Evolutionary conservation across 2,113 vertebrate species (phyloP).

Genomic region (Vimba vimba): DNA sequence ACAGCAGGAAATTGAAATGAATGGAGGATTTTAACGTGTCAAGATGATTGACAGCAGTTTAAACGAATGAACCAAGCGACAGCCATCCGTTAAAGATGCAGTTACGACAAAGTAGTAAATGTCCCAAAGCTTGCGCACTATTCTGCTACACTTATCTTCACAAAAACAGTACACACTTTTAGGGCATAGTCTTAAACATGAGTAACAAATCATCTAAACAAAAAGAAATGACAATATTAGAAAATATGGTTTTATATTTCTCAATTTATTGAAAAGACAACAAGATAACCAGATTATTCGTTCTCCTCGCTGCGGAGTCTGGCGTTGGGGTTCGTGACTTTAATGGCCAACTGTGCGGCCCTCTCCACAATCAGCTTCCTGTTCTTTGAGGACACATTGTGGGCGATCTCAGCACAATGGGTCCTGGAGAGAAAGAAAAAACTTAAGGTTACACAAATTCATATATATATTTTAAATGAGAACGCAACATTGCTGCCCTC

Average conservation of each 20-base stretch:
- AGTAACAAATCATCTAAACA: too few relatives aligned
- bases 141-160: too few relatives aligned
- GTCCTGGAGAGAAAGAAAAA: conserved; percentile 76
- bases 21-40: too few relatives aligned
- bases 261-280: conserved; percentile 78
- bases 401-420: conserved; percentile 95
- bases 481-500: not conserved
- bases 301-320: conserved; percentile 98
- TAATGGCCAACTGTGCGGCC: conserved; percentile 96
- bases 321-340: conserved; percentile 97
- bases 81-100: too few relatives aligned
- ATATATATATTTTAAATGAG: too few relatives aligned
- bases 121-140: too few relatives aligned
- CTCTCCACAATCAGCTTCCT: conserved; percentile 95
- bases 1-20: too few relatives aligned
- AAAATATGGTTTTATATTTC: conserved; percentile 1
- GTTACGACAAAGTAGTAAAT: too few relatives aligned
- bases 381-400: conserved; percentile 99
- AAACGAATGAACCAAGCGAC: too few relatives aligned
- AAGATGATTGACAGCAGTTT: too few relatives aligned
- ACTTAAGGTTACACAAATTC: not conserved
- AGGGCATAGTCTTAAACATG: too few relatives aligned
- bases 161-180: too few relatives aligned
- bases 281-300: conserved; percentile 76
- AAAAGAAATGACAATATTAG: not conserved